Conservation (phyloP, 1,140 invertebrate species). For the Aporrectodea caliginosa region DNA sequence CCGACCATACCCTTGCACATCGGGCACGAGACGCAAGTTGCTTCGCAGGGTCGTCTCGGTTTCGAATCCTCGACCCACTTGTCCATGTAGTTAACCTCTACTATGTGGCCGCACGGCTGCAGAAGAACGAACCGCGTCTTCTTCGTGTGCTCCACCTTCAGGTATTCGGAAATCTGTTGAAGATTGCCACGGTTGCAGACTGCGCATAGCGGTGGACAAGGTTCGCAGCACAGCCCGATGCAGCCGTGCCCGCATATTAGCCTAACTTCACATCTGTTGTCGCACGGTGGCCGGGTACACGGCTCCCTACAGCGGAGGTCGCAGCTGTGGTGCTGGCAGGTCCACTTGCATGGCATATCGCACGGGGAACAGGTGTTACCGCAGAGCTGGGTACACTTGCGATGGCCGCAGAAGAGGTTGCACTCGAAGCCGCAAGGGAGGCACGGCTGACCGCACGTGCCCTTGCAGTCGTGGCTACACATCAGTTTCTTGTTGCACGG, state of each 20-base stretch:
- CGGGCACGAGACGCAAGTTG: background rate
- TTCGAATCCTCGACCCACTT: background rate
- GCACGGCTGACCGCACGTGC: conserved; percentile 49
- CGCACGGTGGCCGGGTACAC: conserved; percentile 31
- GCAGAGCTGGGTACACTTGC: conserved; percentile 37
- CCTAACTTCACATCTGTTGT: background rate
- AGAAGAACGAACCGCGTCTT: background rate
- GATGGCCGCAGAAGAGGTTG: conserved; percentile 33
- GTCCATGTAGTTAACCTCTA: conserved; percentile 4
- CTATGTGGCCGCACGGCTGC: background rate
- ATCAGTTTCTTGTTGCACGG: conserved; percentile 35
- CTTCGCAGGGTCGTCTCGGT: background rate
- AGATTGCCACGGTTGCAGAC: background rate
- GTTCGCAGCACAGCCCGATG: conserved; percentile 66
- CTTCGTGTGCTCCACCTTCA: background rate
- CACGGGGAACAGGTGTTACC: conserved; percentile 32
- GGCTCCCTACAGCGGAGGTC: background rate
- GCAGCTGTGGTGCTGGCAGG: background rate
- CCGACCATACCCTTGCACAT: background rate
- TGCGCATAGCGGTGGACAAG: conserved; percentile 54
- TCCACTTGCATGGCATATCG: conserved; percentile 32
- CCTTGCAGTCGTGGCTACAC: conserved; percentile 38
- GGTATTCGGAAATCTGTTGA: background rate
- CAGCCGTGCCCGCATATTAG: conserved; percentile 4
- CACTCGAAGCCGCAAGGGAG: conserved; percentile 59